Conservation (phyloP, 2,797 vertebrate species). For the Sebastes matsubarae region DNA sequence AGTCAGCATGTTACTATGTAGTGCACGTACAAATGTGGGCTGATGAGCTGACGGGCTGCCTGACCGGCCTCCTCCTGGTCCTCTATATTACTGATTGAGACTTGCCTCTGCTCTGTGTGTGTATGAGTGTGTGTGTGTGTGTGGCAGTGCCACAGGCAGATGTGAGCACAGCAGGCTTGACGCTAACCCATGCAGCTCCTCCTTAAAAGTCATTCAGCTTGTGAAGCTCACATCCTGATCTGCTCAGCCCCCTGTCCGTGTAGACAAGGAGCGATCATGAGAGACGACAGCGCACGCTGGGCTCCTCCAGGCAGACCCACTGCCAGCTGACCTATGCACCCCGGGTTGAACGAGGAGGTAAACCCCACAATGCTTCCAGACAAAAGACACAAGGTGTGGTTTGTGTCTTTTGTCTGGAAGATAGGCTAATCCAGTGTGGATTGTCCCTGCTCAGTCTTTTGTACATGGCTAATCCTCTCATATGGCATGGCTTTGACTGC, state of each 20-base stretch:
- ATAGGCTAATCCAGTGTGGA: slow-evolving; percentile 45
- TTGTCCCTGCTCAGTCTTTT: slow-evolving; percentile 42
- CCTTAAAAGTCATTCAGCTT: slow-evolving; percentile 46
- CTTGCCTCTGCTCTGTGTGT: slow-evolving; percentile 2
- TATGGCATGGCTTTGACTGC: slow-evolving; percentile 32
- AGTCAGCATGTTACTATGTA: background rate
- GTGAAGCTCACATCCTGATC: slow-evolving; percentile 41
- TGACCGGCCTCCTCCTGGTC: slow-evolving; percentile 11
- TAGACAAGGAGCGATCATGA: slow-evolving; percentile 41
- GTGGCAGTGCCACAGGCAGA: slow-evolving; percentile 25
- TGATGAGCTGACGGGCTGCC: background rate
- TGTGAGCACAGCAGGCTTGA: slow-evolving; percentile 54
- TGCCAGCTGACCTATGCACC: slow-evolving; percentile 16
- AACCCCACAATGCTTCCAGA: background rate
- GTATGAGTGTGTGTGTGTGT: background rate
- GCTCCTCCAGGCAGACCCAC: slow-evolving; percentile 6
- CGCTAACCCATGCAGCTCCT: slow-evolving; percentile 37
- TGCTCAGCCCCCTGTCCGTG: slow-evolving; percentile 1
- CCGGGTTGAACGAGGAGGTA: background rate
- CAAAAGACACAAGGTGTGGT: slow-evolving; percentile 23
- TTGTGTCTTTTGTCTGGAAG: slow-evolving; percentile 29
- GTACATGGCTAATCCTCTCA: slow-evolving; percentile 59
- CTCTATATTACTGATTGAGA: slow-evolving; percentile 37
- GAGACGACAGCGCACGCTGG: slow-evolving; percentile 17
- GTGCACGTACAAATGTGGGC: background rate